Evolutionary conservation across 2,888 invertebrate genomes (phyloP).

Genomic region (Standfussiana lucernea): DNA sequence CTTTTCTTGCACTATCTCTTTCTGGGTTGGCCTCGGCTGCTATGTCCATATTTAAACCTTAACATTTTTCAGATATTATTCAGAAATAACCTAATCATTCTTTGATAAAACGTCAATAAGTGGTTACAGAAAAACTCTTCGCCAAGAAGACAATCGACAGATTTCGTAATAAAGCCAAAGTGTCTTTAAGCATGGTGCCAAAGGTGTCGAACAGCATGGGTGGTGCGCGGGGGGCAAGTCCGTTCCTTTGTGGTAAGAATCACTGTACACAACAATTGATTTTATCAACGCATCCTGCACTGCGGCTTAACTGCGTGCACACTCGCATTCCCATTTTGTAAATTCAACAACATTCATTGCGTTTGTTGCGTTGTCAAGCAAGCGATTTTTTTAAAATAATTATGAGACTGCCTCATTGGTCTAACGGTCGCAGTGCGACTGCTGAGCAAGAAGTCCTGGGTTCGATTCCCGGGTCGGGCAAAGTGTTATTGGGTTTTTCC

Average conservation of each 20-base stretch:
- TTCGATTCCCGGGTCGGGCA: no score
- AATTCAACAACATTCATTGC: background rate
- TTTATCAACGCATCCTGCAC: background rate
- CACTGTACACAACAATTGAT: background rate
- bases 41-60: background rate
- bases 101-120: background rate
- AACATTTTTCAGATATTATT: no score
- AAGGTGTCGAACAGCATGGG: conserved; percentile 27
- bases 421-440: no score
- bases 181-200: conserved; percentile 15
- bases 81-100: background rate
- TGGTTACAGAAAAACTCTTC: conserved; percentile 39
- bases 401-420: no score
- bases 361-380: background rate
- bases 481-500: no score
- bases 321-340: background rate
- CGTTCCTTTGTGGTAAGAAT: conserved; percentile 29
- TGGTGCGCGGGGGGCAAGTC: background rate
- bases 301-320: background rate
- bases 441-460: no score
- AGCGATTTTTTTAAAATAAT: background rate
- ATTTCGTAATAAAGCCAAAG: conserved; percentile 40
- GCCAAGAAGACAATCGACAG: conserved; percentile 37
- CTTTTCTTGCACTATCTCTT: background rate
- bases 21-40: background rate